A percentile compares a stretch with the other conserved stretches of the same genome.
These are phyloP conservation scores for Taxidea taxus DNA, from an alignment of 2,113 vertebrate species.

Conservation along the genomic window DNA sequence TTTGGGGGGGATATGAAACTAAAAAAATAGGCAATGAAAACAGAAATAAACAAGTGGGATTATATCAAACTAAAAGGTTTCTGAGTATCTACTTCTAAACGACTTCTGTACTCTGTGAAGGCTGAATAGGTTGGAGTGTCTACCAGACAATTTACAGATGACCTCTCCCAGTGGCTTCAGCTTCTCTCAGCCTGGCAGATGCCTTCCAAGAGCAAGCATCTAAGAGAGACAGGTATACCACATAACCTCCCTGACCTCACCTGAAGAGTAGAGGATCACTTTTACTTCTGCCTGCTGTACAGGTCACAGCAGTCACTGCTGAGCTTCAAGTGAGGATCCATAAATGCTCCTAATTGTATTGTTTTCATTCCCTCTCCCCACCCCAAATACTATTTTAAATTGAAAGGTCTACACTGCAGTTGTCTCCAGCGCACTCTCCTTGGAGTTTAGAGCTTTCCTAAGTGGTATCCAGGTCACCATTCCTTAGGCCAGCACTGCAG, in stretches of 20 bases:
- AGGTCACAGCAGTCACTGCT: neutral
- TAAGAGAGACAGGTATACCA: too few relatives aligned
- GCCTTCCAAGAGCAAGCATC: neutral
- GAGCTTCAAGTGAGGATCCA: neutral
- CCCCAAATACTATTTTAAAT: neutral
- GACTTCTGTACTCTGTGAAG: accelerated
- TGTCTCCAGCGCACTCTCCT: neutral
- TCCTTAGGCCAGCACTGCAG: neutral
- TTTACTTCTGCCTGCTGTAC: neutral
- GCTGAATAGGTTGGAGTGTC: neutral
- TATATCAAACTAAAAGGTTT: neutral
- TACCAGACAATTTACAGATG: neutral
- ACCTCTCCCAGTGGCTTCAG: accelerated
- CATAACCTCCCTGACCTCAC: neutral
- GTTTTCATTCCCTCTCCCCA: neutral
- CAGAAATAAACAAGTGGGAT: neutral
- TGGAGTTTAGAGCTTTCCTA: neutral
- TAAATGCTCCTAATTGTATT: neutral
- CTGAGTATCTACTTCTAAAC: neutral
- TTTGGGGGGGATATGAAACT: neutral
- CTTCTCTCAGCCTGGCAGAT: neutral
- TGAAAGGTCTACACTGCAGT: neutral
- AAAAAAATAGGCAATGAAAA: neutral
- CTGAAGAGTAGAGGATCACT: neutral
- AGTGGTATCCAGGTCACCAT: neutral